Evolutionary conservation across 2,113 vertebrate genomes (phyloP), one percentile per base, ranked within the genome.

Genomic region (Oncorhynchus keta): DNA sequence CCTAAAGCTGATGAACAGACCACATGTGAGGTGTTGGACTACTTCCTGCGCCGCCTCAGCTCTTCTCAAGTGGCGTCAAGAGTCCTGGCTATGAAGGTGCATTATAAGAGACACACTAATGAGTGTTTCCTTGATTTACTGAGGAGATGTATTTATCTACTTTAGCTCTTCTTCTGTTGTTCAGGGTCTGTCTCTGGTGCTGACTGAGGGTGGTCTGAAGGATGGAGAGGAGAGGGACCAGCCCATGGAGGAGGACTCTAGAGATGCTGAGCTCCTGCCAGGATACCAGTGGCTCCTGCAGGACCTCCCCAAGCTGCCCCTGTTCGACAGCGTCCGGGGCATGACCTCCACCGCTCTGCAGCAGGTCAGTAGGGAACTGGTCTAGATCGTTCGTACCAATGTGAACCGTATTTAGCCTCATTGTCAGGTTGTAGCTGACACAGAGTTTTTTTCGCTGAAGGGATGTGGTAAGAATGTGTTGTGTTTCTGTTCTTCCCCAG

Each of bases 1-100:
- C 94, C 97, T 22, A 96, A 96, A 74, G 97, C 98, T 0, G 98
- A 99, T 0, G 97, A 98, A 76, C 98, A 97, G 90, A 99, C 98
- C 59, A 98, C 98, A 0, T 98, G 97, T 0, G 98, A 99, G 88
- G 98, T 99, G 82, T 90, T 99, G 8, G 98, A 99, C 90, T 99
- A 99, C 90, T 99, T 99, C 85, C 92, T 99, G 26, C 93, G 98
- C 2, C 95, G 98, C 14, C 94, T 99, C 22, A 96, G 97, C 78
- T 99, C 98, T 22, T 95, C 97, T 11, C 97, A 99, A 88, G 95
- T 97, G 85, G 97, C 98, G 18, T 98, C 98, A 0, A 86, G 98
- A 14, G 96, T 97, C 16, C 90, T 99, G 80, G 98, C 98, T 72
- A 99, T 97, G 95, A 99, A 99, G 96, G 98, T 98, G 2, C 12